Base-by-base conservation (phyloP, 2,888 invertebrate species). In the Barypeithes pellucidus region DNA sequence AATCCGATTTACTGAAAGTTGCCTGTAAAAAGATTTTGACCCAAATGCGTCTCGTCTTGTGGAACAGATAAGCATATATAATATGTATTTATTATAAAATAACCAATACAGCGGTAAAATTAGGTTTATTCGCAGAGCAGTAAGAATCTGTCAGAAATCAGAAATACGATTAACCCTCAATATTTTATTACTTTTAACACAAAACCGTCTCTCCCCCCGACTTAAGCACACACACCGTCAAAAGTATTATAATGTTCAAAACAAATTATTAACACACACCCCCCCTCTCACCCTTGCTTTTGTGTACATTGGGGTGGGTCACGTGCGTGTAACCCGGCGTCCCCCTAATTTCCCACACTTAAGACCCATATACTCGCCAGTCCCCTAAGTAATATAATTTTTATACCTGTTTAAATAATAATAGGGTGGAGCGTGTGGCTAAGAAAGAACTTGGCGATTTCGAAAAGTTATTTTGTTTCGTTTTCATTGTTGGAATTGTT, bases 271-370 rank as follows among this genome's bases (percentile, higher is more conserved):
- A 29, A 29, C 20, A n/a, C 18, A 12, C 59, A 59, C 8, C 12
- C 65, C 36, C 41, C n/a, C 59, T 45, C 45, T 12, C 47, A 33
- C 29, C 59, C 45, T 14, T 11, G 5, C 4, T 14, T 14, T 5
- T n/a, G n/a, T n/a, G n/a, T n/a, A n/a, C n/a, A n/a, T 67, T 67
- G 36, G 47, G 67, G 67, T 20, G 60, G 67, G 67, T 67, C 67
- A 52, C 63, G 70, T 65, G n/a, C n/a, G 70, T 70, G 70, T 54
- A 33, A 63, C 14, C 70, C 57, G 9, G 7, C 4, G 41, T 52
- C 45, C 70, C 70, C 70, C 65, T 52, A 29, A 33, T 65, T 70
- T 70, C 70, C 70, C 70, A 70, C 70, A 63, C 70, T 63, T 60
- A 9, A 59, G 67, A 67, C 67, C 67, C 67, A 43, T 20, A 57